phyloP scores from a whole-genome alignment of 2,797 vertebrate genomes.

The Neostethus bicornis region DNA sequence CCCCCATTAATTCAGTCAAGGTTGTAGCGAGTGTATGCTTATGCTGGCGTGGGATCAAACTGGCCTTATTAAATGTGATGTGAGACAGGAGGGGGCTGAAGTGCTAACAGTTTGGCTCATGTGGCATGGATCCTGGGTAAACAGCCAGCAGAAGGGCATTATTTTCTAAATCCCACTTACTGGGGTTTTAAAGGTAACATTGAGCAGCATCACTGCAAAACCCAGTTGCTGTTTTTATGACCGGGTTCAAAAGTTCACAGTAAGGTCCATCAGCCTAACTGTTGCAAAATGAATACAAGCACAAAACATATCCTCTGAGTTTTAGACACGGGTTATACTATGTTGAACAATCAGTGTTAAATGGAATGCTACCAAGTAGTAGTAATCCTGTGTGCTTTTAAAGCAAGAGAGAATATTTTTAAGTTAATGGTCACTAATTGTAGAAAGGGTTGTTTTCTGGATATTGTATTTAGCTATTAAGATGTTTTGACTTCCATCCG shows the following conservation, averaged over 20 bases:
- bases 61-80: slow-evolving; percentile 97
- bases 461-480: too few species aligned
- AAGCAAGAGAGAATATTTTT: not conserved
- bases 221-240: slow-evolving; percentile 69
- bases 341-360: slow-evolving; percentile 4
- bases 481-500: too few species aligned
- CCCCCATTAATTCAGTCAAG: slow-evolving; percentile 98
- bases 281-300: slow-evolving; percentile 66
- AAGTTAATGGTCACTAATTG: not conserved
- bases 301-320: slow-evolving; percentile 58
- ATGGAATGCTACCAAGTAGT: too few species aligned
- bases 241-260: slow-evolving; percentile 75
- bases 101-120: slow-evolving; percentile 64
- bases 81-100: slow-evolving; percentile 61
- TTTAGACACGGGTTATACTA: slow-evolving; percentile 43
- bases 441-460: too few species aligned
- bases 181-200: slow-evolving; percentile 79
- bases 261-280: slow-evolving; percentile 56
- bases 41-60: slow-evolving; percentile 95
- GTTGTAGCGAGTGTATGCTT: slow-evolving; percentile 95
- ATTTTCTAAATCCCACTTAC: slow-evolving; percentile 88
- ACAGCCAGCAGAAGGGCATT: slow-evolving; percentile 93
- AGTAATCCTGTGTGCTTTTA: too few species aligned
- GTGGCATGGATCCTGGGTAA: slow-evolving; percentile 82
- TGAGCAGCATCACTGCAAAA: slow-evolving; percentile 75